Evolutionary conservation across 2,797 vertebrate genomes (phyloP), one percentile per base, ranked within the genome.

Genomic region (Hoplostethus mediterraneus): DNA sequence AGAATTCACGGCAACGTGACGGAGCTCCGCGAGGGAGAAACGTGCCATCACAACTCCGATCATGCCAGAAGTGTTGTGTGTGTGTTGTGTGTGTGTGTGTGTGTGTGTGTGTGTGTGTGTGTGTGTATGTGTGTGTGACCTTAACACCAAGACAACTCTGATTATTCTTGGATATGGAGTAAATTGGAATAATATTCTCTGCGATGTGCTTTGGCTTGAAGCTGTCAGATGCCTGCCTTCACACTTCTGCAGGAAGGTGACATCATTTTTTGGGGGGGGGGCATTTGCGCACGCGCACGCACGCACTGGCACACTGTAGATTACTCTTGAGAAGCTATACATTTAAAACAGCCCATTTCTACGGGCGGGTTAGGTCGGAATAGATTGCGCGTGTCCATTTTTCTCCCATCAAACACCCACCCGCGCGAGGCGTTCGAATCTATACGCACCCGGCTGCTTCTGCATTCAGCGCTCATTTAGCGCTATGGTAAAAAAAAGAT

Each of bases 271-370:
- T 38, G 8, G 0, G 21, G 21, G 21, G 8, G 0, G 21, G 21
- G 21, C 21, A 28, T 13, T 25, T 14, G 4, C 28, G 17, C 13
- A 25, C 45, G 13, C 47, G 36, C 16, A 12, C 62, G 14, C 48
- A 62, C 62, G 61, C 61, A 33, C 65, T 28, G 60, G 51, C 56
- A 17, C 21, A 67, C 69, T 21, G 21, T 21, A 1, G 1, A 21
- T 21, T 1, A 21, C 21, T 21, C 21, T 21, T 21, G 84, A 91
- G 92, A 93, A 93, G 91, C 92, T 87, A 94, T 95, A 95, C 93
- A 95, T 95, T 94, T 94, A 93, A 94, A 95, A 92, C 89, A 95
- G 90, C 84, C 92, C 81, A 93, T 94, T 94, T 94, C 89, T 90
- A 90, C 31, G 44, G 78, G 79, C 51, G 57, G 80, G 86, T 90